phyloP scores from a whole-genome alignment of 1,140 invertebrate genomes.

The Tetragnatha versicolor region DNA sequence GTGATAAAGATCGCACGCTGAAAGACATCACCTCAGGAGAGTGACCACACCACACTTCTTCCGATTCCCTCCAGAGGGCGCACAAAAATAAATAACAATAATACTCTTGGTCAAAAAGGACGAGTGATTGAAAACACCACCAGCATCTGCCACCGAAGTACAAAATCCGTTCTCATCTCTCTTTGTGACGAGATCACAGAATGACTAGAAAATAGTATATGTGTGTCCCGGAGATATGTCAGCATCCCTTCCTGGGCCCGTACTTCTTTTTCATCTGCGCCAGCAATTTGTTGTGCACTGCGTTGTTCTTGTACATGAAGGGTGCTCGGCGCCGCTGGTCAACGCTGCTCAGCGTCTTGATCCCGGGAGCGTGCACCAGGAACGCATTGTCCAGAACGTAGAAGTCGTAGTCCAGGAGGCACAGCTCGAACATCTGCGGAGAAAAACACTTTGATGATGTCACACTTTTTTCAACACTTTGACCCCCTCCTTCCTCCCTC shows the following conservation, averaged over 20 bases:
- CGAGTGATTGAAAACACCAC: background rate
- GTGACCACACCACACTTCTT: too few relatives aligned
- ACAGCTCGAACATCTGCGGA: slow-evolving; percentile 80
- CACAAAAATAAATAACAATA: too few relatives aligned
- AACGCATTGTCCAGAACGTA: slow-evolving; percentile 80
- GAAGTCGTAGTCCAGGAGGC: slow-evolving; percentile 76
- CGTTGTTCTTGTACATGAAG: slow-evolving; percentile 71
- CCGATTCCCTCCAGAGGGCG: too few relatives aligned
- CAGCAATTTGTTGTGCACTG: slow-evolving; percentile 71
- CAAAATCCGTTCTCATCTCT: background rate
- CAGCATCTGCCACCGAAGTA: background rate
- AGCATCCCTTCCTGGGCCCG: slow-evolving; percentile 54
- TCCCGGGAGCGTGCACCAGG: slow-evolving; percentile 78
- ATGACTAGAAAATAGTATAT: slow-evolving; percentile 30
- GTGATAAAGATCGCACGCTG: too few relatives aligned
- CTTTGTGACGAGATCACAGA: background rate
- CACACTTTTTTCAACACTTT: background rate
- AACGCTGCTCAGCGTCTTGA: slow-evolving; percentile 67
- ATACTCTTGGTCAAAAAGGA: too few relatives aligned
- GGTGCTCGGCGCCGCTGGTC: slow-evolving; percentile 64
- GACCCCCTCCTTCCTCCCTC: too few relatives aligned
- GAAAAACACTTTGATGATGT: background rate
- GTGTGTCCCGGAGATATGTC: background rate
- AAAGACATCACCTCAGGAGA: too few relatives aligned
- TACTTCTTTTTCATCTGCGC: slow-evolving; percentile 62